Base-by-base conservation (phyloP, 2,888 invertebrate species). In the Brenthis ino region DNA sequence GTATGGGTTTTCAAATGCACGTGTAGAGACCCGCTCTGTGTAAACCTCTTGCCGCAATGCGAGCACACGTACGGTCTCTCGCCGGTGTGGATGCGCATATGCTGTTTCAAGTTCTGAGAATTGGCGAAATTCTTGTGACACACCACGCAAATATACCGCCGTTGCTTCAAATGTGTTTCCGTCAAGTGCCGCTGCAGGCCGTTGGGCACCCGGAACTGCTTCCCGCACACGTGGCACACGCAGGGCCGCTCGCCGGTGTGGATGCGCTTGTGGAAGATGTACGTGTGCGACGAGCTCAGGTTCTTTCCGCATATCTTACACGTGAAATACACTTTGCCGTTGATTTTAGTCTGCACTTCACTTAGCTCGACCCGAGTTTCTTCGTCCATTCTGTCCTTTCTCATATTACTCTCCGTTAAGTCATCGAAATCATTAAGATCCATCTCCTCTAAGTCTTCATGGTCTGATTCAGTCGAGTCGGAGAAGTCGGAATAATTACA, bases 221-320 rank as follows among this genome's bases (percentile, higher is more conserved):
- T 95, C 3, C 95, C 95, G 80, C 95, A 95, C 24, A 95, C 79
- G 81, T 95, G 95, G 78, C 95, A 95, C 69, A 94, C 94, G 82
- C 94, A 95, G 1, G 95, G 94, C 58, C 94, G 88, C 83, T 95
- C 95, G 2, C 95, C 95, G 8, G 95, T 94, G 80, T 95, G 95
- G 67, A 95, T 95, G 14, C 95, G 88, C 79, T 91, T 87, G 79
- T 95, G 95, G 88, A 94, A 94, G 56, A 93, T 83, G 78, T 94
- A 95, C 0, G 95, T 95, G 81, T 95, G 95, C 4, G 94, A 85
- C 0, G 95, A 94, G 76, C 94, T 93, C 33, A 95, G 83, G 71
- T 90, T 93, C 79, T 94, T 94, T 0, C 94, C 94, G 79, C 95
- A 95, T 16, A 89, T 84, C 55, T 84, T 85, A 77, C 95, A 95